Base-by-base conservation (phyloP, 2,888 invertebrate species). In the Dorcus hopei region DNA sequence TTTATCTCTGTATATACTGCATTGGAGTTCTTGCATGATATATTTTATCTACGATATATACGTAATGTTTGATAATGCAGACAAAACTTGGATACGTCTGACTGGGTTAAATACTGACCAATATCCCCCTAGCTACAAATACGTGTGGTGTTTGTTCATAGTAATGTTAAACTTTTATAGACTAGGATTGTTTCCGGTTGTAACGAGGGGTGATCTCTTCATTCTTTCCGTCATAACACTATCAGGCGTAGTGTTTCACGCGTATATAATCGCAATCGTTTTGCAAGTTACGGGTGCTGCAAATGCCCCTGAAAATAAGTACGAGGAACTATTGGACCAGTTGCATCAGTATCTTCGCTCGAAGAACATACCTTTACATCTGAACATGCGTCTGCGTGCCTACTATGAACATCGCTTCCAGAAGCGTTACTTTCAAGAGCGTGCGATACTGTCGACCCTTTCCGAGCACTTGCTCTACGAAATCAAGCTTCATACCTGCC, bases 401-500 rank as follows among this genome's bases (percentile, higher is more conserved):
- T 80, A 75, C 63, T 81, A 80, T 59, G 63, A 73, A 49, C 73
- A 77, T 67, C 77, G 78, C 8, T 81, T 77, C 60, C 71, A 74
- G 51, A 74, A 74, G 33, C 76, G 72, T 57, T 81, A 77, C 58
- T 81, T 80, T 61, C 74, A 73, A 38, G 79, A 80, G 60, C 71
- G 72, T 39, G 69, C 67, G 8, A 79, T 81, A 54, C 51, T 73
- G 9, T 60, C 64, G 9, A 70, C 70, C 0, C 55, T 72, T n/a
- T 67, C 72, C 70, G 78, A 79, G 9, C 75, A 77, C 48, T 62
- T 80, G 6, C 66, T 72, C 2, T 71, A 82, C 66, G 85, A 86
- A 71, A 80, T 86, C 9, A 77, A 77, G 0, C 70, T 84, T 9
- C 79, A 84, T 68, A 81, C 82, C 0, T 83, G 84, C 66, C 80